Evolutionary conservation across 2,113 vertebrate species (phyloP), one percentile per base, ranked within the genome.

Genomic region (Chaetops frenatus): DNA sequence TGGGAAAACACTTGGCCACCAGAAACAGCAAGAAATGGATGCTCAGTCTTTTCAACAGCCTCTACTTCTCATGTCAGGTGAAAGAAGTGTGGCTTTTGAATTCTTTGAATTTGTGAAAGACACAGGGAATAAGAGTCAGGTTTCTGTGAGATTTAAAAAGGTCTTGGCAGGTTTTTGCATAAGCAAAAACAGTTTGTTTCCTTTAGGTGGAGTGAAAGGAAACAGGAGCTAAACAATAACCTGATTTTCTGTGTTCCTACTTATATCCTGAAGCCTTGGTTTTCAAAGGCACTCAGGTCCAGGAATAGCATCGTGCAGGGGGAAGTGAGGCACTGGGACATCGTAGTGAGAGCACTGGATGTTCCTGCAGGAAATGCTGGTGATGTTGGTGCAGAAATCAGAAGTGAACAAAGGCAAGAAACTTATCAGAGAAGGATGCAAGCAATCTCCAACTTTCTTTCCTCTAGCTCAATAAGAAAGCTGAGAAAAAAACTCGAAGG

Each of bases 261-360:
- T n/a, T 80, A 2, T 67, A 22, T 29, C n/a, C 57, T 4, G 5
- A 83, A 90, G 17, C 13, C 27, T 67, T 86, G 44, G 23, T 74
- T 88, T 58, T 58, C 82, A 92, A 51, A 94, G 61, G 16, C 56
- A 38, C 64, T 77, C 45, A 56, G 53, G 65, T 65, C 71, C 72
- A 89, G 73, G 88, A 92, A 90, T 74, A 93, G 60, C 56, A 80
- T 31, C 3, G 1, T 27, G 22, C 29, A 83, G 31, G 20, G 64
- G n/a, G n/a, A 93, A 88, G 47, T 82, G 80, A 95, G 72, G 85
- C 72, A 92, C 38, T 73, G 79, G 85, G 79, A 86, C 72, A 82
- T 8, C 12, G 60, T 42, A 60, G 50, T 20, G 58, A 33, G 35
- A 78, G 51, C 56, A 64, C 17, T 31, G 54, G 45, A 29, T 78